These are phyloP conservation scores for Eufriesea mexicana DNA, from an alignment of 1,140 invertebrate genomes.

Conservation along the genomic window DNA sequence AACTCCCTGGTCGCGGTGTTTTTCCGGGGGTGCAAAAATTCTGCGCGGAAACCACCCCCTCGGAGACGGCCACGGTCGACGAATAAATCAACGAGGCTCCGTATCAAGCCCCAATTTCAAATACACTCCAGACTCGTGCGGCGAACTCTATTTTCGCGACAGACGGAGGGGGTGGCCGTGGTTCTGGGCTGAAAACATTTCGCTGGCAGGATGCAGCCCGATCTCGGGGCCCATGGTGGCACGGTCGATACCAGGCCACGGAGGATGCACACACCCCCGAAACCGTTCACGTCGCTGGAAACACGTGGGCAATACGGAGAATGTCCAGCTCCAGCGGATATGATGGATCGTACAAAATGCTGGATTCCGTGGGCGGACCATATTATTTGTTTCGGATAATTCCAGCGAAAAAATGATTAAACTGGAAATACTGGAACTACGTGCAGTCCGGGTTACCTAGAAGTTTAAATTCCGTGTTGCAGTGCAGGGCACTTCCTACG, in stretches of 20 bases:
- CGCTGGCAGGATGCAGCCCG: slow-evolving; percentile 11
- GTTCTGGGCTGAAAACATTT: slow-evolving; percentile 35
- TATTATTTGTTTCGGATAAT: background rate
- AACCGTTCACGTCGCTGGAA: background rate
- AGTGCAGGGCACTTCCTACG: too few species aligned
- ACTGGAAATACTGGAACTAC: too few species aligned
- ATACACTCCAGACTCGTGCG: slow-evolving; percentile 11
- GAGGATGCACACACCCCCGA: background rate
- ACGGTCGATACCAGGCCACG: slow-evolving; percentile 15
- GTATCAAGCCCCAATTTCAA: slow-evolving; percentile 27
- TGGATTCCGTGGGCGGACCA: background rate
- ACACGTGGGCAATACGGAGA: slow-evolving; percentile 8
- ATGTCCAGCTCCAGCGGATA: background rate
- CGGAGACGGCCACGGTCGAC: background rate
- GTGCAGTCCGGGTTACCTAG: too few species aligned
- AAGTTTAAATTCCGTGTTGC: too few species aligned
- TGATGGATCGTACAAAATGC: background rate
- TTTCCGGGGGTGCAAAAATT: background rate
- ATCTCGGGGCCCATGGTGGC: slow-evolving; percentile 20
- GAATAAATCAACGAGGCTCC: slow-evolving; percentile 37
- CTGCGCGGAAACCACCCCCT: background rate
- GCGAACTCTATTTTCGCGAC: slow-evolving; percentile 24
- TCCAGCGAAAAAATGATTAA: background rate
- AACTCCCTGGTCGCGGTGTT: background rate
- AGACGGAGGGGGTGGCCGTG: background rate